These are phyloP conservation scores for Drosophila tripunctata DNA, from an alignment of 2,888 invertebrate genomes.

Conservation along the genomic window DNA sequence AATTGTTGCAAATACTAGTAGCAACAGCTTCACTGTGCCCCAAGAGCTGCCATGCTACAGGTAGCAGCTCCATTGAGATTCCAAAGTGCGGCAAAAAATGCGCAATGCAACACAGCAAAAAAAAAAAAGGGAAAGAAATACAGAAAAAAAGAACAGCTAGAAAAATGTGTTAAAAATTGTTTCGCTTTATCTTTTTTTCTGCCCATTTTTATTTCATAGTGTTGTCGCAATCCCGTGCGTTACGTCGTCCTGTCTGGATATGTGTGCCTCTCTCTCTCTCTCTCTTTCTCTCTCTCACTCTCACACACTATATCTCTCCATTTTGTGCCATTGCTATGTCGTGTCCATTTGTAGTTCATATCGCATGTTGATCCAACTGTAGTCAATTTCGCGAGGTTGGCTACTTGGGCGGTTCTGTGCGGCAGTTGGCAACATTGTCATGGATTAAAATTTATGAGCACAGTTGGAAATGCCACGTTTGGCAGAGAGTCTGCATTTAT, in stretches of 20 bases:
- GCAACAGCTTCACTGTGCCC: conserved; percentile 36
- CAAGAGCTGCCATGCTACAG: background rate
- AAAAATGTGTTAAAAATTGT: conserved; percentile 65
- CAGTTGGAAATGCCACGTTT: conserved; percentile 36
- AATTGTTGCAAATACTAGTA: background rate
- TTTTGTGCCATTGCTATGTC: background rate
- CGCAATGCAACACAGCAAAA: conserved; percentile 20
- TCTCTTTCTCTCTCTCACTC: background rate
- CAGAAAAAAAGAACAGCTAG: conserved; percentile 39
- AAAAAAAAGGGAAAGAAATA: conserved; percentile 14
- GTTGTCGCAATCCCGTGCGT: background rate
- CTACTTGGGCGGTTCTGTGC: conserved; percentile 57
- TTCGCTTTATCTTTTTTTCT: conserved; percentile 34
- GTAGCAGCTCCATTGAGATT: conserved; percentile 23
- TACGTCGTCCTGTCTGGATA: conserved; percentile 11
- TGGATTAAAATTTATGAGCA: conserved; percentile 65
- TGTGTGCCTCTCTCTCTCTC: background rate
- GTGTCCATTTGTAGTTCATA: conserved; percentile 73
- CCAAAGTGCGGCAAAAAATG: conserved; percentile 43
- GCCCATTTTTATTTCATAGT: conserved; percentile 2
- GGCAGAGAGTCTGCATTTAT: conserved; percentile 37
- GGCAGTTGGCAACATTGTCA: conserved; percentile 70
- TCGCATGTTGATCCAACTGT: conserved; percentile 44
- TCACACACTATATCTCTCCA: background rate
- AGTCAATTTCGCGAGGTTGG: conserved; percentile 60